Base-by-base conservation (phyloP, 1,140 invertebrate genomes). In the Bombus impatiens region DNA sequence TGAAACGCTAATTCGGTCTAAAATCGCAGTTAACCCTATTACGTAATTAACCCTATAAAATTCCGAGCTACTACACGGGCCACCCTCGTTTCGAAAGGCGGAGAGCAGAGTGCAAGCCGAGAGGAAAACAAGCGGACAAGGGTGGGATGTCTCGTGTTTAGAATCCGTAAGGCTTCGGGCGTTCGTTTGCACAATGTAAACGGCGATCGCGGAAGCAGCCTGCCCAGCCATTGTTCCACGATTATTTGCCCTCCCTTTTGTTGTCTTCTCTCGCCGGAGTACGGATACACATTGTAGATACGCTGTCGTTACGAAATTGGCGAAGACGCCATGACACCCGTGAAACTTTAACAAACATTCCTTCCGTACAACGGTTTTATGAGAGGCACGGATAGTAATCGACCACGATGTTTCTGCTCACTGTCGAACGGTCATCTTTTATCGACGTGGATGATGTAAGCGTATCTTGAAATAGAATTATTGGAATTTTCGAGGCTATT, bases 131-230 rank as follows among this genome's bases (percentile, higher is more conserved):
- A 82, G 53, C 44, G 62, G 71, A 44, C 25, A 70, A 32, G 71
- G 62, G 62, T 67, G 37, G 85, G 22, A 76, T 72, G 62, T 76
- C 80, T 83, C 85, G 82, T 87, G 86, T 79, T 87, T 87, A 87
- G 86, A 87, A 87, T 79, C 82, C 65, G 79, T 87, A 79, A 85
- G 75, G 74, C 75, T 78, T 84, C 82, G 75, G 86, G 82, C 35
- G 65, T 85, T 76, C 85, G 85, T 86, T 86, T 86, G 85, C 81
- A 78, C 86, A 68, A 40, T 76, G 75, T 85, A 84, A 84, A 90
- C 89, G 86, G n/a, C 78, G 78, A 90, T 90, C 88, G 65, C 78
- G 47, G 81, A 40, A 77, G 67, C 79, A 67, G 59, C 67, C 37
- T 67, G 62, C 65, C 59, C 70, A 37, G 77, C 86, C 79, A 78